Evolutionary conservation across 2,888 invertebrate genomes (phyloP).

Genomic region (Stenodera caucasica): DNA sequence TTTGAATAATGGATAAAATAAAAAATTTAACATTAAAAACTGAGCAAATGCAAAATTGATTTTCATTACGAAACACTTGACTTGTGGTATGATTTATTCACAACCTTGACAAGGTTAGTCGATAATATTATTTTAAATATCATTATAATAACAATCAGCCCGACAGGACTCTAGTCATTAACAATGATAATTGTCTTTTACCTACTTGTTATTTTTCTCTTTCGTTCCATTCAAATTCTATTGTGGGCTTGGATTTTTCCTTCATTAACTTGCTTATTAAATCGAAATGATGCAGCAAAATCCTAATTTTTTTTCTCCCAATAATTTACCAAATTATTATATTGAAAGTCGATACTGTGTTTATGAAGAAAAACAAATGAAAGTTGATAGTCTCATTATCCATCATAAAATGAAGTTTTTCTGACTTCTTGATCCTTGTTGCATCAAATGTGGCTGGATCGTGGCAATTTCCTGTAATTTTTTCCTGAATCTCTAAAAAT

Average conservation of each 20-base stretch:
- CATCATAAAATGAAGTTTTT: background rate
- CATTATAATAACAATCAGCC: conserved; percentile 24
- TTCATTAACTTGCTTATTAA: background rate
- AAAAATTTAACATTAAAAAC: too few species aligned
- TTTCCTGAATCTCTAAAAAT: too few species aligned
- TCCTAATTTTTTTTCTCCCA: background rate
- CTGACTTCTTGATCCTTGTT: background rate
- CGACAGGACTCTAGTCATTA: conserved; percentile 27
- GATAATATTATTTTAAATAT: conserved; percentile 28
- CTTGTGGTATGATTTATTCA: conserved; percentile 30
- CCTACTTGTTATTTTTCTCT: background rate
- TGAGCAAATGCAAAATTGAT: conserved; percentile 23
- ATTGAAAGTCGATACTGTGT: background rate
- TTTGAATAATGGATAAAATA: too few species aligned
- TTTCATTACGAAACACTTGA: conserved; percentile 25
- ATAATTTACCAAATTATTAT: background rate
- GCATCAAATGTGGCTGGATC: background rate
- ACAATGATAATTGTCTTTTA: conserved; percentile 24
- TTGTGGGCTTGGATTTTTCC: conserved; percentile 4
- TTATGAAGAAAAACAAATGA: background rate
- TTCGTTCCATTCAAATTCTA: background rate
- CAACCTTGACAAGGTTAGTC: conserved; percentile 35
- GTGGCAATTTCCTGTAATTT: background rate
- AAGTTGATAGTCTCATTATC: background rate
- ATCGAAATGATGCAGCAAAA: background rate